These are phyloP conservation scores for Cirrhinus mrigala DNA, from an alignment of 2,797 vertebrate genomes.

Conservation along the genomic window DNA sequence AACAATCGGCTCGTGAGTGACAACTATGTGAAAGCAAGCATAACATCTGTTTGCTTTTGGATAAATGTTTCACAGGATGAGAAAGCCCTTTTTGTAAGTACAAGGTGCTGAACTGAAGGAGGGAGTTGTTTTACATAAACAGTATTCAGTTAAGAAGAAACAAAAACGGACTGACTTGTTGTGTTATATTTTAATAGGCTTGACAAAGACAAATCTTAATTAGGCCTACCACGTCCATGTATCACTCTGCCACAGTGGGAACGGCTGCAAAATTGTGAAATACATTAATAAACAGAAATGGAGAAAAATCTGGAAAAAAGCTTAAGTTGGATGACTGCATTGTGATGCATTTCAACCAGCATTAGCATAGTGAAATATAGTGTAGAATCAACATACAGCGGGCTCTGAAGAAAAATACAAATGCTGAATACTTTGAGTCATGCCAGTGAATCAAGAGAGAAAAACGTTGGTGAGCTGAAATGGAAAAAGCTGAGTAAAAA, in stretches of 20 bases:
- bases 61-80: slow-evolving; percentile 21
- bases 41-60: slow-evolving; percentile 32
- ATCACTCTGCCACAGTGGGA: neutral
- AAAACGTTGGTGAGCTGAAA: neutral
- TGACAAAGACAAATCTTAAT: neutral
- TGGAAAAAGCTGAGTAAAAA: neutral
- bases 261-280: neutral
- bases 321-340: neutral
- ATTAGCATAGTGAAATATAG: neutral
- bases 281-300: neutral
- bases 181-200: neutral
- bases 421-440: neutral
- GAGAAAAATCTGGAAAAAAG: neutral
- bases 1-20: slow-evolving; percentile 7
- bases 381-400: neutral
- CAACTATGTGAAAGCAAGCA: neutral
- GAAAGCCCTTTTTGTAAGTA: slow-evolving; percentile 17
- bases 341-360: neutral
- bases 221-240: neutral
- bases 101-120: neutral
- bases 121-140: slow-evolving; percentile 12
- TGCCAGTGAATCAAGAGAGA: neutral
- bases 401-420: neutral
- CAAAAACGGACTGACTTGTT: neutral
- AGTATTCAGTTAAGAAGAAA: neutral